phyloP scores from a whole-genome alignment of 92 coral and sea anemone genomes.

The Montipora capitata region DNA sequence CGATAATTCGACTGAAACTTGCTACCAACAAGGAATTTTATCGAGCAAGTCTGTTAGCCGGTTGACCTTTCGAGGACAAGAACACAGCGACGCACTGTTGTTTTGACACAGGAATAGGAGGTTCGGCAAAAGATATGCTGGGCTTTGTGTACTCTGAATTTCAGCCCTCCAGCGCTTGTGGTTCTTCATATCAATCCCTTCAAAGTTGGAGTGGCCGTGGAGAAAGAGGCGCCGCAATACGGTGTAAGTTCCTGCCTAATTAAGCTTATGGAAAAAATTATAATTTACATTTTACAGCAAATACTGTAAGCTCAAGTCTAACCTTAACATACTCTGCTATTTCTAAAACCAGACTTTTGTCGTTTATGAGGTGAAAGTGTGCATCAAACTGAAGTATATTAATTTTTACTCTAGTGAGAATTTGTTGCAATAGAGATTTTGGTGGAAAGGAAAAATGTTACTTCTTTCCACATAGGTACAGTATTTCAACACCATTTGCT shows the following conservation, averaged over 20 bases:
- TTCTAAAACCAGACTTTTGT: too few species aligned
- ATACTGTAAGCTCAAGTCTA: too few species aligned
- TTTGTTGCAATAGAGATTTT: too few species aligned
- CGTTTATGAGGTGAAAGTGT: too few species aligned
- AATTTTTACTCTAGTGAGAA: too few species aligned
- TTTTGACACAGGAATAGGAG: conserved; percentile 11
- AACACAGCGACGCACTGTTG: neutral
- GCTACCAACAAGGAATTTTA: neutral
- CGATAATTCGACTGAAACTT: neutral
- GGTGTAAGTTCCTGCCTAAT: neutral
- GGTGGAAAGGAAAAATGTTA: too few species aligned
- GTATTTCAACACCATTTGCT: too few species aligned
- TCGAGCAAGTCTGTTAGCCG: neutral
- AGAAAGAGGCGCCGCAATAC: neutral
- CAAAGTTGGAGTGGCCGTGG: neutral
- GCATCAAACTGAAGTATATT: too few species aligned
- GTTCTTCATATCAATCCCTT: conserved; percentile 30
- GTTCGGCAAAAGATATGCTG: neutral
- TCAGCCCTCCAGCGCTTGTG: conserved; percentile 2
- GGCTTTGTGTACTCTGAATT: neutral
- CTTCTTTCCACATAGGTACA: too few species aligned
- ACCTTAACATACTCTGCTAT: too few species aligned
- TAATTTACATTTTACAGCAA: too few species aligned
- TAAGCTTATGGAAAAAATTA: neutral
- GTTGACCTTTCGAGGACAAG: neutral